Base-by-base conservation (phyloP, 2,797 vertebrate species). In the Oreonectes daqikongensis region DNA sequence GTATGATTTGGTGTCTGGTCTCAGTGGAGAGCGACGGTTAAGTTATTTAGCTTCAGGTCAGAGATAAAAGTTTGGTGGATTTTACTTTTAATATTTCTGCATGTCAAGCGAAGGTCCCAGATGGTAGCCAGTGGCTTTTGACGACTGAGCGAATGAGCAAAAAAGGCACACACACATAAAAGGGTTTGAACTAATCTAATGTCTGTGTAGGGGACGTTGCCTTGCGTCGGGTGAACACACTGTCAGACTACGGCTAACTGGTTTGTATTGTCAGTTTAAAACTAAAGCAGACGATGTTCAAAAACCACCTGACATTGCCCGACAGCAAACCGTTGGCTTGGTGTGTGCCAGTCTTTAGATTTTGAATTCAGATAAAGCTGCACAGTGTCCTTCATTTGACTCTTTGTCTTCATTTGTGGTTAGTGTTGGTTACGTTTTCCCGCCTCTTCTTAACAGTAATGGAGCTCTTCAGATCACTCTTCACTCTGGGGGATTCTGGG, bases 101-200 rank as follows among this genome's bases (percentile, higher is more conserved):
- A 22, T 69, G 57, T 79, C 78, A 63, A 17, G 57, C 40, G n/a
- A 30, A 63, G n/a, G 65, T 64, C 26, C 46, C 46, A 6, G 57
- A 69, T 46, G 30, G 28, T 52, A 7, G 32, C 32, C 32, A 32
- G 32, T 35, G 8, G 35, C 35, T 35, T 35, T 35, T 79, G 59
- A 63, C 78, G 75, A 71, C 44, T 35, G 15, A 52, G 22, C 2
- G 1, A 10, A 42, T 3, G 12, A 11, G 11, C 12, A 4, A 11
- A 42, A 12, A 42, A 42, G 11, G 8, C 1, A 15, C 12, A 9
- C 10, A 38, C 32, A 10, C 3, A 9, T 48, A 28, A 35, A 4
- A 26, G 26, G 26, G 38, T 59, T 44, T 24, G 11, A 52, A 20
- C 4, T 6, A 30, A 32, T 32, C 5, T 44, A 11, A 52, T 14